Percentiles rank a stretch among this genome's conserved stretches.
phyloP scores from a whole-genome alignment of 2,888 invertebrate species.

The Malthinus flaveolus region DNA sequence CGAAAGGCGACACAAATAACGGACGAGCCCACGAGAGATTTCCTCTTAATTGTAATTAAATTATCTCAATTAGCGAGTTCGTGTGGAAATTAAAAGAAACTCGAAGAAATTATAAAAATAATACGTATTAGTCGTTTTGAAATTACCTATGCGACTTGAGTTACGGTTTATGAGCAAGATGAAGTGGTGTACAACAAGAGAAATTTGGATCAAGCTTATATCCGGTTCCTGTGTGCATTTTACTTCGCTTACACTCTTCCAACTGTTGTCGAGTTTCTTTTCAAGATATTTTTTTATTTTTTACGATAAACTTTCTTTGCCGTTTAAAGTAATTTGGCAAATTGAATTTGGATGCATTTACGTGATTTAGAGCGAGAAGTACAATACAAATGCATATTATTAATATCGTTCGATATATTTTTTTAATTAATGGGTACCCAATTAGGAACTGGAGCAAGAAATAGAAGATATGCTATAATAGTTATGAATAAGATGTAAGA shows the following conservation, averaged over 20 bases:
- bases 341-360: slow-evolving; percentile 14
- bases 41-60: no score
- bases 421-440: slow-evolving; percentile 30
- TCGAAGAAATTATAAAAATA: background rate
- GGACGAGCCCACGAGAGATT: no score
- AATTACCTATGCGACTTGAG: slow-evolving; percentile 8
- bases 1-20: no score
- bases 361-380: slow-evolving; percentile 24
- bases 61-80: no score
- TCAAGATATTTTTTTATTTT: slow-evolving; percentile 5
- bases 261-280: slow-evolving; percentile 5
- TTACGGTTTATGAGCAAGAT: slow-evolving; percentile 30
- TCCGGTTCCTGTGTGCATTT: slow-evolving; percentile 41
- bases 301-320: background rate
- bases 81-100: background rate
- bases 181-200: slow-evolving; percentile 33
- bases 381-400: slow-evolving; percentile 21
- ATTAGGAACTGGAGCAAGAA: slow-evolving; percentile 36
- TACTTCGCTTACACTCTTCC: slow-evolving; percentile 27
- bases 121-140: slow-evolving; percentile 1
- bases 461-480: slow-evolving; percentile 25
- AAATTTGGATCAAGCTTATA: slow-evolving; percentile 45
- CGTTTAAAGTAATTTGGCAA: background rate
- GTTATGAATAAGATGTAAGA: slow-evolving; percentile 18
- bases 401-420: slow-evolving; percentile 23